Evolutionary conservation across 2,113 vertebrate genomes (phyloP), one percentile per base, ranked within the genome.

Genomic region (Paratilapia polleni): DNA sequence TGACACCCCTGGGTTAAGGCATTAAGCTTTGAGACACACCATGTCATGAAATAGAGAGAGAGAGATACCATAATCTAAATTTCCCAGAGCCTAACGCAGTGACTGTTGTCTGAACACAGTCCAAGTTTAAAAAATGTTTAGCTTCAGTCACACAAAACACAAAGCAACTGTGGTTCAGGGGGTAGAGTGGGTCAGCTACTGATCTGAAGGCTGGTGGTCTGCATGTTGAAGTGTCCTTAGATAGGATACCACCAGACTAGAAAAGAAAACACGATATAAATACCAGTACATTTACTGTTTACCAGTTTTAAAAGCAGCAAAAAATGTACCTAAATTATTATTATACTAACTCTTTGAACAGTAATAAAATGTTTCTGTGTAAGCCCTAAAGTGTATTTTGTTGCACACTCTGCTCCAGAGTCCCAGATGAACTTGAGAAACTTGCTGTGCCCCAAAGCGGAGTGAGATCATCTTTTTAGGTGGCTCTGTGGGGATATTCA

Each of bases 401-500:
- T 15, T 47, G 43, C 43, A 47, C 43, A 5, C 43, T 47, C 43
- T 13, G 14, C 15, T 15, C 15, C 47, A 52, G 43, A 52, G 43
- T 52, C 66, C 28, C 43, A 31, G 26, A 73, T n/a, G 66, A 73
- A 52, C 24, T 54, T 1, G 1, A 54, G 68, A 73, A 54, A 73
- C 26, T 73, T 34, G 6, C 26, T 0, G 11, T 31, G 0, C 11
- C 47, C 43, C 47, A 36, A 7, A 20, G 64, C 3, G 13, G 68
- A 49, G 31, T 61, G 20, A 13, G 6, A 54, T 75, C 61, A 62
- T 38, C 8, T 10, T 26, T 86, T 81, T 20, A 10, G 13, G 63
- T 12, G 15, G 13, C 56, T 87, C 78, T 49, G 2, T 79, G 57
- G 79, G 81, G 52, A 58, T 73, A 11, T 80, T 86, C 56, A 66